phyloP scores from a whole-genome alignment of 1,140 invertebrate species.

The honey bee (Apis mellifera) region DNA sequence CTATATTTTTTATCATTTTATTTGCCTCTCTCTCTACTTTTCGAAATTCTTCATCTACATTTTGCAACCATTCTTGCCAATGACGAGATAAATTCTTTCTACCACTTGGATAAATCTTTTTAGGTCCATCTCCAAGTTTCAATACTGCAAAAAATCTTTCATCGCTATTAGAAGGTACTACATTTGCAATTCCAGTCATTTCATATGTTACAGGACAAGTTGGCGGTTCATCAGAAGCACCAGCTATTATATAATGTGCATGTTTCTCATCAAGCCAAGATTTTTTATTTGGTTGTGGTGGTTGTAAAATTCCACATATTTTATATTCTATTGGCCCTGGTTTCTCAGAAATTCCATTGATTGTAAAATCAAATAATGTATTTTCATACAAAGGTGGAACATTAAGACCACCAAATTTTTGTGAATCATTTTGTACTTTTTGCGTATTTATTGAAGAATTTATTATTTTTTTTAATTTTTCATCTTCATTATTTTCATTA shows the following conservation, averaged over 20 bases:
- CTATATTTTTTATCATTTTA: conserved; percentile 64
- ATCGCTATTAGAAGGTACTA: conserved; percentile 62
- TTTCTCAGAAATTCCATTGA: conserved; percentile 37
- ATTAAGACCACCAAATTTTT: background rate
- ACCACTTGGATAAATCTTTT: conserved; percentile 62
- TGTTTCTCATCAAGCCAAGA: conserved; percentile 61
- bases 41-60: conserved; percentile 64
- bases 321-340: conserved; percentile 46
- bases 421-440: background rate
- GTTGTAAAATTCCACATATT: conserved; percentile 50
- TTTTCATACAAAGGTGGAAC: background rate
- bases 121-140: conserved; percentile 42
- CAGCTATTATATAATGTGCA: conserved; percentile 55
- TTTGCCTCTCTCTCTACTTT: conserved; percentile 62
- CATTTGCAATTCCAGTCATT: conserved; percentile 56
- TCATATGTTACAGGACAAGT: conserved; percentile 60
- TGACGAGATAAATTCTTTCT: conserved; percentile 71
- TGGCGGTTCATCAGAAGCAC: conserved; percentile 40
- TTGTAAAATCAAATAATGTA: conserved; percentile 46
- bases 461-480: background rate
- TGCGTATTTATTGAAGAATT: background rate
- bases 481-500: background rate
- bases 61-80: conserved; percentile 70
- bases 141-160: conserved; percentile 65
- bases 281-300: conserved; percentile 37